phyloP scores from a whole-genome alignment of 2,797 vertebrate genomes.

The Falco berigora region DNA sequence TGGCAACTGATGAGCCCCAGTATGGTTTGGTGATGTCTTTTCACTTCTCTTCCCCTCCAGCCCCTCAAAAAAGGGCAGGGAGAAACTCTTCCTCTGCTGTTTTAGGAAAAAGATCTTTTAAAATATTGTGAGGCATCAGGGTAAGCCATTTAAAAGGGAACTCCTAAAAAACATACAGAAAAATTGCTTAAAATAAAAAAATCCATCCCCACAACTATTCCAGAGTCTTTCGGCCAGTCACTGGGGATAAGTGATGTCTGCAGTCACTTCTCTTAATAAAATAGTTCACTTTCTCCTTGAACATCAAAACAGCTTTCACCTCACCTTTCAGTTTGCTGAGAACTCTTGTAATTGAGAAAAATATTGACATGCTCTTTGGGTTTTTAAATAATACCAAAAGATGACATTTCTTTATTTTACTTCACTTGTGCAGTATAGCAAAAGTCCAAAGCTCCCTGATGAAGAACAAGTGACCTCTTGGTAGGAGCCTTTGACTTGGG shows the following conservation, averaged over 20 bases:
- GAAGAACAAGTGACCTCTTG: background rate
- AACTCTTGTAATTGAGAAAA: background rate
- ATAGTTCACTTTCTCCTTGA: background rate
- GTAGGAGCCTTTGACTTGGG: background rate
- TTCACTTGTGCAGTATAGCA: background rate
- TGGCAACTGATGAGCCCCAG: background rate
- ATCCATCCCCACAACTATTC: background rate
- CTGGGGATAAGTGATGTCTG: background rate
- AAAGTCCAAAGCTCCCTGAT: background rate
- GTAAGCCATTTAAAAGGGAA: background rate
- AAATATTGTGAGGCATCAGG: background rate
- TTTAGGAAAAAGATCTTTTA: background rate
- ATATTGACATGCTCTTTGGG: background rate
- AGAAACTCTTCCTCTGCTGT: background rate
- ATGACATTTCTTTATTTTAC: background rate
- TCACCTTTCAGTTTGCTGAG: background rate
- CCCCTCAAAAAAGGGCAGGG: background rate
- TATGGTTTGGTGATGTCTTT: background rate
- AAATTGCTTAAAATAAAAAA: background rate
- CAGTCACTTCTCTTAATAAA: background rate
- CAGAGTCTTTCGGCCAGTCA: background rate
- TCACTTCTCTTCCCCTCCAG: background rate
- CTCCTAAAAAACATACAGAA: background rate
- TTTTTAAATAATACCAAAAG: background rate
- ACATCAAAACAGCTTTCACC: background rate